Conservation (phyloP, 2,888 invertebrate genomes). For the Dasypolia templi region DNA sequence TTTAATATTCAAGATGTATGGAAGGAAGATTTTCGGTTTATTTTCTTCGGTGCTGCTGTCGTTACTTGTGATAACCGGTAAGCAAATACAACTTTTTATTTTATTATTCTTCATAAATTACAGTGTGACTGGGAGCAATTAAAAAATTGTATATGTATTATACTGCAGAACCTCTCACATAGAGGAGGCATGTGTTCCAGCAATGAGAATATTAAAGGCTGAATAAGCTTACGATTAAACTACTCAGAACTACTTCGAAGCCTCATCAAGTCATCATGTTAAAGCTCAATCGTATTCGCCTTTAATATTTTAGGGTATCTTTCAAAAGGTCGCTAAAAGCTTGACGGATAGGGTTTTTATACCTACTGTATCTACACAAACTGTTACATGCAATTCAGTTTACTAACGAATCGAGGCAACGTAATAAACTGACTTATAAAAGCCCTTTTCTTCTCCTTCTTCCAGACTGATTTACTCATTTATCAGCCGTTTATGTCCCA, state of each 20-base stretch:
- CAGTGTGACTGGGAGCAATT: neutral
- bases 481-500: neutral
- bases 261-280: neutral
- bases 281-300: neutral
- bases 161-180: neutral
- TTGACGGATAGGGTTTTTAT: neutral
- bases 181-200: no score
- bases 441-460: neutral
- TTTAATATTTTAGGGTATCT: neutral
- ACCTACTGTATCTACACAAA: neutral
- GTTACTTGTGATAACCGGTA: conserved; percentile 79
- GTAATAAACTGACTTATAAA: neutral
- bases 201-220: neutral
- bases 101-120: neutral
- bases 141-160: neutral
- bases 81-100: conserved; percentile 61
- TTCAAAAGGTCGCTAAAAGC: neutral
- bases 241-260: neutral
- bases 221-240: neutral
- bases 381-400: neutral
- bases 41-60: conserved; percentile 75
- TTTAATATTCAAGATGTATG: conserved; percentile 76
- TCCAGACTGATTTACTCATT: neutral
- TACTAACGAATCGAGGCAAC: neutral
- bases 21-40: conserved; percentile 73